Base-by-base conservation (phyloP, 2,113 vertebrate species). In the Alectura lathami region DNA sequence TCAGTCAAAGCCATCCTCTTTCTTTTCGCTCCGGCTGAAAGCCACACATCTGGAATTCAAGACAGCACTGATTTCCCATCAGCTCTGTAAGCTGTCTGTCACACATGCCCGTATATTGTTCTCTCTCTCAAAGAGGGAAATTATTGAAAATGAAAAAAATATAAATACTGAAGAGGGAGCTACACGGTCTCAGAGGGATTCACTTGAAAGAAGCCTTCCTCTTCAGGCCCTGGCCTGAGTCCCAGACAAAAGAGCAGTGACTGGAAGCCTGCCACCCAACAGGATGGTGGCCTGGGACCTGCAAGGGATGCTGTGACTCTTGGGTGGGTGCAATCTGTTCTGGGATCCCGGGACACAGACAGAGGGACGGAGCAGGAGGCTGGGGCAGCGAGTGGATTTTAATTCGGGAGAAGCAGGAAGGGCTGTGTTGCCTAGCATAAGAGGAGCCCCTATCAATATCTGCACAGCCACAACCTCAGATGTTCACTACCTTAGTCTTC, bases 21-120 rank as follows among this genome's bases (percentile, higher is more conserved):
- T 38, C 11, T 0, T 68, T 86, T 56, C 0, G 0, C 64, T 57
- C 26, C 0, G 0, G n/a, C 60, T 21, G 85, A 64, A 88, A 94
- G 74, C 91, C 91, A 91, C 92, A 83, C 91, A 51, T 17, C 70
- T 76, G 91, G 92, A 88, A 90, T 93, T 91, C 38, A 45, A 79
- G 82, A 27, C 53, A 74, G 32, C 32, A 13, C 51, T 78, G 38
- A 86, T 83, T 93, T n/a, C n/a, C 51, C 51, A 54, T 57, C 77
- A 62, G 82, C 47, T 86, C 60, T 40, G 74, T 60, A 42, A 62
- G 60, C 60, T 42, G 21, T 26, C 78, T 32, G 2, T 45, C 0
- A 7, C 66, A 42, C 54, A 1, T 75, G 74, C 21, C 74, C 66
- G 6, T 75, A 29, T 56, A 60, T 15, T 59, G 56, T 51, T 94